Evolutionary conservation across 2,113 vertebrate genomes (phyloP), one percentile per base, ranked within the genome.

Genomic region (Malurus alboscapulatus): DNA sequence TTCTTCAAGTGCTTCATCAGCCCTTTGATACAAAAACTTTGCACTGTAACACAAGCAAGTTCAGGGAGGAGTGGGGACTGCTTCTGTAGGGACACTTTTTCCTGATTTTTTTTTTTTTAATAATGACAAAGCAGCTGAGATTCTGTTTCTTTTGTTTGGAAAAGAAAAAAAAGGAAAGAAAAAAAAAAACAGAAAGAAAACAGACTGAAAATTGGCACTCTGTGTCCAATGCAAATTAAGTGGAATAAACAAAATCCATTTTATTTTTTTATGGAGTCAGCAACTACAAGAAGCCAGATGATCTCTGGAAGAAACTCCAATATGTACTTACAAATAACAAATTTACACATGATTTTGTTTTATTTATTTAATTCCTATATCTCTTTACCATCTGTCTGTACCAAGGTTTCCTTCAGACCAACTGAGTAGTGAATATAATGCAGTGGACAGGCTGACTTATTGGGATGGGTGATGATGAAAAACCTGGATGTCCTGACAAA

Each of bases 401-500:
- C 40, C 30, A 57, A 68, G 32, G 84, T 59, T 94, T 88, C 76
- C 61, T 75, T 58, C 53, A 80, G 79, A 66, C 92, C 76, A 80
- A 5, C 24, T 20, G 55, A 78, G 55, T 19, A n/a, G 36, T 19
- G 68, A 72, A 30, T n/a, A 68, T 9, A 81, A 75, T 16, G 66
- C 69, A 83, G 75, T 7, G 9, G 75, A 44, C 38, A 92, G 82
- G 51, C 51, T 92, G 82, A 29, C 38, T 84, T 55, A 19, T n/a
- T 86, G 67, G 87, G 69, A 57, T 61, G 79, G 65, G 44, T 57
- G 66, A 75, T 90, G 53, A 92, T 1, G 0, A 92, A 81, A 61
- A 88, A 54, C 67, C 79, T 93, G 54, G 95, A 82, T 10, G 13
- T n/a, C 32, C 50, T 79, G 65, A 92, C 44, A 92, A 90, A 87